phyloP scores from a whole-genome alignment of 2,797 vertebrate genomes.

The Eulemur coronatus region DNA sequence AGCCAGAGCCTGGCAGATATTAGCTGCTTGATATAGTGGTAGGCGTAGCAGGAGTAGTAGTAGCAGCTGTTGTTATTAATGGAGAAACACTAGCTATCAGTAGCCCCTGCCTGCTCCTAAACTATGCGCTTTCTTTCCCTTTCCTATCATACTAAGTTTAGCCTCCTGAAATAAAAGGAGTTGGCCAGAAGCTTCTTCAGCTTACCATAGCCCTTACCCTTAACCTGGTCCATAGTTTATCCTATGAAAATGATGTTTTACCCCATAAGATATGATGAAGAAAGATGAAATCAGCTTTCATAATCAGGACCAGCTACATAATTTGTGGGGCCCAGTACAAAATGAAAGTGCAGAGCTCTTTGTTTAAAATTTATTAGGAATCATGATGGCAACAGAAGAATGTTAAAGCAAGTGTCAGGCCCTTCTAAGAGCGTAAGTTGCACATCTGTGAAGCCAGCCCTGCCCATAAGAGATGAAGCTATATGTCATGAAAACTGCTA shows the following conservation, averaged over 20 bases:
- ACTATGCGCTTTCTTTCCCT: neutral
- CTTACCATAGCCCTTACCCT: neutral
- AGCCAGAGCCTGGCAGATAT: neutral
- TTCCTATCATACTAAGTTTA: neutral
- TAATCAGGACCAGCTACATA: neutral
- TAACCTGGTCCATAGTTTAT: neutral
- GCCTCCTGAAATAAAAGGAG: neutral
- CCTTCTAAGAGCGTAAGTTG: neutral
- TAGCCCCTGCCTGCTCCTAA: neutral
- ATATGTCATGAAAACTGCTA: neutral
- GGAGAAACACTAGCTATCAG: neutral
- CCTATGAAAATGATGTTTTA: neutral
- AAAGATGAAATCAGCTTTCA: neutral
- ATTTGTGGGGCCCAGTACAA: neutral
- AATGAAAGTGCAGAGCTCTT: neutral
- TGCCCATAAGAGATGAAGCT: neutral
- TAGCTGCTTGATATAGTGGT: neutral
- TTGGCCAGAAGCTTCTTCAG: neutral
- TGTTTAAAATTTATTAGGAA: neutral
- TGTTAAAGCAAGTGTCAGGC: neutral
- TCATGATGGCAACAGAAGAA: neutral
- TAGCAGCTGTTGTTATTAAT: neutral
- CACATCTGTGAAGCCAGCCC: neutral
- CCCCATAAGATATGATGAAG: neutral
- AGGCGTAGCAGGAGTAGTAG: neutral